Percentiles rank a stretch among this genome's conserved stretches.
These are phyloP conservation scores for Drosophila koepferae DNA, from an alignment of 2,888 invertebrate species.

Conservation along the genomic window DNA sequence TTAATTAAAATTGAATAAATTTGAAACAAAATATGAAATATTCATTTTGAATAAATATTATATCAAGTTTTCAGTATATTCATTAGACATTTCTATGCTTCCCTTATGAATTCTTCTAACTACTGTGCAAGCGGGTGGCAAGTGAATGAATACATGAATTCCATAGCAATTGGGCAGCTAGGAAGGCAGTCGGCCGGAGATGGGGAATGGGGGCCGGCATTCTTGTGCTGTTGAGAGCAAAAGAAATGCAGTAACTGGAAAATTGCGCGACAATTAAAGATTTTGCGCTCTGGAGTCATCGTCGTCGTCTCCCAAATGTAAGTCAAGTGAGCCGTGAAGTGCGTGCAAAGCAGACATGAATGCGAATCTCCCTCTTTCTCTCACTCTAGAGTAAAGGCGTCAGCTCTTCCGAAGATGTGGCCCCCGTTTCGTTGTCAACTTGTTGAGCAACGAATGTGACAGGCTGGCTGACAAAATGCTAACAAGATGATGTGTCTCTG, in stretches of 20 bases:
- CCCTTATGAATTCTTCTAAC: not conserved
- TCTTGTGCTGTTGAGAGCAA: conserved; percentile 31
- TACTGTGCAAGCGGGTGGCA: conserved; percentile 54
- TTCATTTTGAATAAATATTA: too few relatives aligned
- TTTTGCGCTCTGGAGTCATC: conserved; percentile 59
- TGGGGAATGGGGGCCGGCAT: not conserved
- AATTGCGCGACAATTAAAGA: conserved; percentile 82
- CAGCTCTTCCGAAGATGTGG: not conserved
- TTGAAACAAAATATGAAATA: too few relatives aligned
- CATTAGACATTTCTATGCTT: not conserved
- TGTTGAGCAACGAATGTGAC: conserved; percentile 76
- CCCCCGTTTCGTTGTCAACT: conserved; percentile 58
- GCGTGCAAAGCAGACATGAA: conserved; percentile 49
- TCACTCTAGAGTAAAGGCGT: conserved; percentile 4
- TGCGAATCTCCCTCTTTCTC: conserved; percentile 3
- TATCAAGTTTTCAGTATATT: not conserved
- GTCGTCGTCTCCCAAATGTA: conserved; percentile 53
- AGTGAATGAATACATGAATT: conserved; percentile 72
- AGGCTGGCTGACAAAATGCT: conserved; percentile 80
- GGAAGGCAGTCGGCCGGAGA: not conserved
- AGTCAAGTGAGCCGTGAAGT: conserved; percentile 78
- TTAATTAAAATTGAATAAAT: too few relatives aligned
- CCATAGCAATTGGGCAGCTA: conserved; percentile 63
- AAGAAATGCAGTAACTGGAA: conserved; percentile 80
- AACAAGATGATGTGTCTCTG: conserved; percentile 72